Base-by-base conservation (phyloP, 2,113 vertebrate species). In the Corapipo altera region DNA sequence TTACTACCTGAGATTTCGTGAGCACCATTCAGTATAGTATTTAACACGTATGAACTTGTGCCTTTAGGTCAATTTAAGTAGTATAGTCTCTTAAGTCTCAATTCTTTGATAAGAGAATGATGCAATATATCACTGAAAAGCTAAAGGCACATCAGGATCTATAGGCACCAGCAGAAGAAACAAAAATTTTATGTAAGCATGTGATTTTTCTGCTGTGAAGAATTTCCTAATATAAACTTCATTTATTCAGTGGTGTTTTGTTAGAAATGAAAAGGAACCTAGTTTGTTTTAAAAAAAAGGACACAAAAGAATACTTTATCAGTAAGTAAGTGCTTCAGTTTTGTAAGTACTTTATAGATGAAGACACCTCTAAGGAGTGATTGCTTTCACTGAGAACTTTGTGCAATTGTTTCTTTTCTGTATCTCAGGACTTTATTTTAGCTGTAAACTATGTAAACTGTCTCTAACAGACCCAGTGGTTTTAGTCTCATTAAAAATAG, bases 401-500 rank as follows among this genome's bases (percentile, higher is more conserved):
- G 32, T 64, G 44, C 27, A n/a, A 33, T 85, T 85, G 66, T 85
- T 88, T 86, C 35, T 73, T 54, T 74, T 74, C 65, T 89, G 17
- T 83, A 83, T 93, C 87, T 85, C 51, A 80, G 48, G 46, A 83
- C 44, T 89, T 78, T 43, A 52, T 93, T 94, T 95, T 80, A 94
- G 46, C 79, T 94, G 48, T 90, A 74, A 93, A 89, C 78, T 55
- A 26, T 84, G 43, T 92, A 92, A 96, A 95, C 82, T 77, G 59
- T 90, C 69, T 90, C 55, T 81, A 96, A 84, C 69, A 92, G 88
- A 28, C 69, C 83, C 9, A 1, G 73, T 86, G 93, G 85, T 91
- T 95, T 96, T 92, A 90, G 88, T 71, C 76, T 96, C 88, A 93
- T 96, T 94, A 97, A 94, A 95, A 94, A 93, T 92, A 94, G 90